Evolutionary conservation across 2,888 invertebrate genomes (phyloP), one percentile per base, ranked within the genome.

Genomic region (Nowickia ferox): DNA sequence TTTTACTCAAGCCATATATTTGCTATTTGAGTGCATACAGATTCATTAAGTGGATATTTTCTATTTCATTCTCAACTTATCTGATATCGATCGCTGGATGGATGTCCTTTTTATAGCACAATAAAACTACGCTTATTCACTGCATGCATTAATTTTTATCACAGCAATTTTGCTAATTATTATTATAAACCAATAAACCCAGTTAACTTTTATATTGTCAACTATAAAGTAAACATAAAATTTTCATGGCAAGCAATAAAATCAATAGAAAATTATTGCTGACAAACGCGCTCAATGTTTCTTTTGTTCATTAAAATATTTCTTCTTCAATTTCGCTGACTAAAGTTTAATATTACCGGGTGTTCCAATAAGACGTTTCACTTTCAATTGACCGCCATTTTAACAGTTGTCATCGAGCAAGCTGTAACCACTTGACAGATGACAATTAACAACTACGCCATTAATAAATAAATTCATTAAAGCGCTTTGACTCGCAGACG

Each of bases 141-240:
- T 22, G 9, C 11, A 55, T 19, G 9, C n/a, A 65, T 61, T 38
- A 42, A 76, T 66, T 76, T 57, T 57, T 57, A 38, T 66, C 15
- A 44, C 42, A 17, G 11, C 10, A 59, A 69, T 53, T 78, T 51
- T 15, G 17, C 51, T 53, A 78, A 57, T 74, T 74, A 51, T 66
- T 74, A 48, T 74, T 72, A 74, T 38, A 55, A 42, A 22, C 59
- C 68, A 51, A 81, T 81, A 81, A 81, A 81, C 51, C 51, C 17
- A 68, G 15, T 81, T 66, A 40, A 75, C 13, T 75, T 81, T 75
- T 53, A 75, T 68, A 51, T 30, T 17, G 30, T 6, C 11, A 57
- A 59, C 66, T 42, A 61, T 68, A 53, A 81, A 68, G 11, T 57
- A 59, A 53, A 65, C 42, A 69, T 13, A 78, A 69, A 61, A 19